phyloP scores from a whole-genome alignment of 2,888 invertebrate genomes.

The Diarsia dahlii region DNA sequence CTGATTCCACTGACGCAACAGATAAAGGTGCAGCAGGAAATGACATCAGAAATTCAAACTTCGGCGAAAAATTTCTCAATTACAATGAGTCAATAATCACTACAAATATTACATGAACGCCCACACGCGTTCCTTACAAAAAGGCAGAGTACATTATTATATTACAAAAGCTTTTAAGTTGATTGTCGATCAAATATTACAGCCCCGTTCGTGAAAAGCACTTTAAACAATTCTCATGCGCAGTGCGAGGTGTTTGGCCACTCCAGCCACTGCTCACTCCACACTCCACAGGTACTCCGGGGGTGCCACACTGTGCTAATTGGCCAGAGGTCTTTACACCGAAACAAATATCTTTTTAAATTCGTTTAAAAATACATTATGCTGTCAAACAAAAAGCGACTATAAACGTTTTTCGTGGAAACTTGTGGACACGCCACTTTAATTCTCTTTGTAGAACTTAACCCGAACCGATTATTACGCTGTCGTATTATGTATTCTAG shows the following conservation, averaged over 20 bases:
- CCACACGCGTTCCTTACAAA: constrained; percentile 40
- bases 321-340: constrained; percentile 70
- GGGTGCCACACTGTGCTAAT: constrained; percentile 75
- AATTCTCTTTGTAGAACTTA: constrained; percentile 35
- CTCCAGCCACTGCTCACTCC: constrained; percentile 39
- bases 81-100: constrained; percentile 45
- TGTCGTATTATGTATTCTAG: constrained; percentile 22
- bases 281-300: constrained; percentile 51
- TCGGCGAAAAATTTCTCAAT: constrained; percentile 29
- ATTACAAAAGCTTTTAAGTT: constrained; percentile 69
- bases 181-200: constrained; percentile 75
- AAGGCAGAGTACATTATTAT: constrained; percentile 60
- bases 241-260: constrained; percentile 51
- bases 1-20: background rate
- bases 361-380: constrained; percentile 85
- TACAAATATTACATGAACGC: constrained; percentile 51
- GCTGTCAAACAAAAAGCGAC: constrained; percentile 78
- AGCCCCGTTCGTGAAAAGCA: constrained; percentile 74
- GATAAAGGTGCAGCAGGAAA: background rate
- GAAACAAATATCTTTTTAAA: constrained; percentile 77
- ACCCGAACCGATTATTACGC: constrained; percentile 29
- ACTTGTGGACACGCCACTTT: constrained; percentile 67
- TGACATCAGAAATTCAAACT: background rate
- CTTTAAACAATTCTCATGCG: constrained; percentile 75
- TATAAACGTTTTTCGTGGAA: constrained; percentile 64